Evolutionary conservation across 2,888 invertebrate species (phyloP), one percentile per base, ranked within the genome.

Genomic region (Crematogaster levior): DNA sequence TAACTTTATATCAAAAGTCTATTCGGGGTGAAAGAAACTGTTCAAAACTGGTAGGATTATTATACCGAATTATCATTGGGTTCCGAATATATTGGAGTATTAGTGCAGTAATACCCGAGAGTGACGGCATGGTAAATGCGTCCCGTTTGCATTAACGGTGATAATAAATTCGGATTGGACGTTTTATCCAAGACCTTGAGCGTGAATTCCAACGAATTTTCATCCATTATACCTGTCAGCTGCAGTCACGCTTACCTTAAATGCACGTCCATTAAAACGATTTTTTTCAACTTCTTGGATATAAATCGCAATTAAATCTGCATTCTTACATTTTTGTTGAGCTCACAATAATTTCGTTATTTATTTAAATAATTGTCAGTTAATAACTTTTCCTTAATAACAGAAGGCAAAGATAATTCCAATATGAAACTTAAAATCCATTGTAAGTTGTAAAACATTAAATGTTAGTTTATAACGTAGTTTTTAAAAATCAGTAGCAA

Each of bases 161-260:
- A 83, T 70, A 79, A 74, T 83, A 83, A 85, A 85, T 83, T 75
- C 34, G 43, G 24, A 51, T 15, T 61, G 61, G 40, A 46, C 74
- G 56, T 58, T 79, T 84, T 48, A 86, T 40, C 56, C 43, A 60
- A 79, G 58, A 46, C 30, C 72, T 40, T n/a, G 30, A 12, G 40
- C n/a, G 48, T 27, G 37, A 75, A 75, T 81, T 81, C 51, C 43
- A 37, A 37, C 72, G 58, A 81, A 84, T 73, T 68, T 51, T 61
- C 37, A 43, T 43, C 53, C 66, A 34, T 66, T 46, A 27, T 34
- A 63, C 9, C n/a, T 27, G 63, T 51, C 56, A 58, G 66, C 61
- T 66, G 2, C 12, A 21, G 63, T 24, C 34, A 74, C 24, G 65
- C 65, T 63, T 63, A 63, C 48, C 34, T 74, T 46, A 48, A 74